Evolutionary conservation across 2,797 vertebrate genomes (phyloP), one percentile per base, ranked within the genome.

Genomic region (Galago senegalensis): DNA sequence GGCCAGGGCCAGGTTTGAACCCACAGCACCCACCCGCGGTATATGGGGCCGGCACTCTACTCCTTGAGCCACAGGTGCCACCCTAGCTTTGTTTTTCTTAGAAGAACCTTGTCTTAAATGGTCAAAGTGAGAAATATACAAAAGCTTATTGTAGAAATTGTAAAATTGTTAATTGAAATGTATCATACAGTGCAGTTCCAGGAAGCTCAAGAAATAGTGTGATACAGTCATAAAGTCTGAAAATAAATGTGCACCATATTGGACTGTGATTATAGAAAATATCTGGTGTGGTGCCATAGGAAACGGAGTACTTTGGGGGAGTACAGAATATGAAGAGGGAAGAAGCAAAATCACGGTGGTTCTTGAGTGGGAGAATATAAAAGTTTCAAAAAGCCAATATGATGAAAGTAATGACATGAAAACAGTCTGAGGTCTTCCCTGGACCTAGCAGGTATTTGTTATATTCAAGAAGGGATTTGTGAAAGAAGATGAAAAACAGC

Each of bases 161-260:
- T 92, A 18, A 58, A 92, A 77, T 29, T 87, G 1, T 20, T 49
- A n/a, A 67, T 69, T 37, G 65, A 67, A 94, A 94, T 8, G n/a
- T 25, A 25, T 81, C 21, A 17, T 83, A 69, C 9, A 67, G 2
- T n/a, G 7, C 2, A 49, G 3, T 73, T 90, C 18, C 34, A 11
- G 8, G 34, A 87, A 58, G 12, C 7, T 87, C 34, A 79, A 85
- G 21, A 89, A 93, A 67, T 1, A 67, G 37, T 27, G 20, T 14
- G 12, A 60, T 14, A 29, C 5, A 65, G 8, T 49, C 8, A 21
- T 72, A 4, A 34, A 16, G 3, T 65, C 8, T 37, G 56, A 77
- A 85, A 91, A 86, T 58, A 75, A 53, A 76, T 72, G 9, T 29
- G 21, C 0, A 61, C 5, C 20, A 1, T 37, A 12, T 6, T 31